Conservation (phyloP, 2,888 invertebrate species). For the Parnassius orleans region DNA sequence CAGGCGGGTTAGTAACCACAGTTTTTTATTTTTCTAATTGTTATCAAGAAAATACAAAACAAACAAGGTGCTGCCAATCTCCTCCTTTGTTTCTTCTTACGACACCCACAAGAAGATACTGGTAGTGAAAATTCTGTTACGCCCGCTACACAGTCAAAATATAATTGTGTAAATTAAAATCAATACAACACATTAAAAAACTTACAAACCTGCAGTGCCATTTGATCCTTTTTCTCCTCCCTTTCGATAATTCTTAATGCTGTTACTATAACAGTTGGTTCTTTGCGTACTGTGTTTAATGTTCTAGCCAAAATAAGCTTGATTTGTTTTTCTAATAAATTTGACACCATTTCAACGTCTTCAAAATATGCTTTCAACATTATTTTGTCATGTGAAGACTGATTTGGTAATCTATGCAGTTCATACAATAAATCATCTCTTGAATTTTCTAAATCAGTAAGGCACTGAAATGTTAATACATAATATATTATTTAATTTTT, state of each 20-base stretch:
- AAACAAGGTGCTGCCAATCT: too few species aligned
- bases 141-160: too few species aligned
- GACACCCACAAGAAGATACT: too few species aligned
- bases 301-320: constrained; percentile 94
- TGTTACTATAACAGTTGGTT: constrained; percentile 97
- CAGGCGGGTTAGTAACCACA: too few species aligned
- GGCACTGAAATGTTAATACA: constrained; percentile 79
- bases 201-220: constrained; percentile 83
- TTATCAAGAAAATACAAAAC: too few species aligned
- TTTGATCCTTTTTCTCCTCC: constrained; percentile 96
- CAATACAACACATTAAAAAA: too few species aligned
- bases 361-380: constrained; percentile 97
- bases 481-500: not conserved
- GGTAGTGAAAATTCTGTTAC: too few species aligned
- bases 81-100: too few species aligned
- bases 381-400: constrained; percentile 93
- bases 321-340: constrained; percentile 93
- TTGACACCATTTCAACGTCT: constrained; percentile 95
- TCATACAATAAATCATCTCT: constrained; percentile 97
- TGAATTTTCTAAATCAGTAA: constrained; percentile 97
- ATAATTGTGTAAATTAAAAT: too few species aligned
- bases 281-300: constrained; percentile 95
- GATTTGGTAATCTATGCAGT: constrained; percentile 95
- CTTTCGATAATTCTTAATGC: constrained; percentile 97
- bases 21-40: too few species aligned